Evolutionary conservation across 2,888 invertebrate species (phyloP), one percentile per base, ranked within the genome.

Genomic region (Odontocerum albicorne): DNA sequence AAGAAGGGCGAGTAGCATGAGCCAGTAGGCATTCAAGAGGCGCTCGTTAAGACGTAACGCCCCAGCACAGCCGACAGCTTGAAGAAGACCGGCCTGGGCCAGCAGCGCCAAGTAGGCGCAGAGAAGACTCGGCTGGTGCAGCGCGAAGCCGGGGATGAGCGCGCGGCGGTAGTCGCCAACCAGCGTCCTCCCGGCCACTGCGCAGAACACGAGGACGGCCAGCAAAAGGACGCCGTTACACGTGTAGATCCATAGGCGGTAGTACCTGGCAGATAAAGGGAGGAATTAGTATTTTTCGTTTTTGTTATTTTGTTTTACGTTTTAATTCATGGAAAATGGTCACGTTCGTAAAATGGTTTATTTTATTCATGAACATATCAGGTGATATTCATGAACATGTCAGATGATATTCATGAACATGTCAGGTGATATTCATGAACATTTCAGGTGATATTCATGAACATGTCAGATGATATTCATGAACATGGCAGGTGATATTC

Each of bases 161-260:
- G 84, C 73, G 65, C 88, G 81, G 55, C 87, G 77, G 67, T 87
- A 87, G 73, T 88, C 88, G 57, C 85, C 79, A 52, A 84, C 66
- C 53, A 88, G 79, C 42, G 86, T 86, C 67, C 84, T 82, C 49
- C 84, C 85, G 63, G 89, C 88, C 64, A 88, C 87, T 63, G 86
- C 86, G 67, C 86, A 84, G 72, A 91, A 90, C 58, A 88, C 88
- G 64, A 91, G 76, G 69, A 90, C 89, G 70, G 88, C 89, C 66
- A 90, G 84, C 73, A 92, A 80, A 73, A 92, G 82, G 67, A 90
- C 91, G 75, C 88, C 86, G 81, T 92, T 92, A 85, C 91, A 92
- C 72, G 90, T 88, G 83, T 92, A 92, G 72, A 92, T 92, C 92
- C 92, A 92, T 74, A 92, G 86, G 77, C 91, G 87, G 77, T 90